Conservation (phyloP, 1,140 invertebrate species). For the Mamestra configurata region DNA sequence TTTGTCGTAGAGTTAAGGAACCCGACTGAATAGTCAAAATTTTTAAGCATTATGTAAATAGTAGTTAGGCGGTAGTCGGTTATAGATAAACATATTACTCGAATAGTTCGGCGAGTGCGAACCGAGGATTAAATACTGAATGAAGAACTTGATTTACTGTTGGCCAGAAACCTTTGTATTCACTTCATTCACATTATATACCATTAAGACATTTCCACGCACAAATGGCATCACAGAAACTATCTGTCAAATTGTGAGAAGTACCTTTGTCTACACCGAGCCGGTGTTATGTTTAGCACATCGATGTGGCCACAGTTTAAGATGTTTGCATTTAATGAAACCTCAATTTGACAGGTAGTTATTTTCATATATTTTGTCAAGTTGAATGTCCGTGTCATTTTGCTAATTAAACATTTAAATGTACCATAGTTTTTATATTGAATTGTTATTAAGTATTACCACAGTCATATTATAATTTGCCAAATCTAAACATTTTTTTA, state of each 20-base stretch:
- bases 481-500: conserved; percentile 34
- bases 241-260: conserved; percentile 7
- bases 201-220: conserved; percentile 26
- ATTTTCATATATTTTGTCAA: conserved; percentile 22
- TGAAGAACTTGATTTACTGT: conserved; percentile 25
- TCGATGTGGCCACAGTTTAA: neutral
- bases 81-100: conserved; percentile 63
- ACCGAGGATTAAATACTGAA: conserved; percentile 38
- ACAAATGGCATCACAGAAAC: conserved; percentile 24
- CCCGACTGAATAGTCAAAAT: conserved; percentile 87
- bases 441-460: conserved; percentile 29
- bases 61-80: conserved; percentile 69
- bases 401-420: conserved; percentile 35
- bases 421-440: conserved; percentile 41
- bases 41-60: conserved; percentile 80
- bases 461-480: conserved; percentile 31
- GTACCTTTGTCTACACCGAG: neutral
- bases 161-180: conserved; percentile 20
- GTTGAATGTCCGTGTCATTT: conserved; percentile 47
- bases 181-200: conserved; percentile 30
- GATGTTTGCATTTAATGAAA: neutral
- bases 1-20: conserved; percentile 78
- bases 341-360: conserved; percentile 16
- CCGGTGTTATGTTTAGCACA: neutral
- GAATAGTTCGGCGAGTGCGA: conserved; percentile 32